Percentiles rank a stretch among this genome's conserved stretches.
These are phyloP conservation scores for Carassius gibelio DNA, from an alignment of 2,113 vertebrate species.

Conservation along the genomic window DNA sequence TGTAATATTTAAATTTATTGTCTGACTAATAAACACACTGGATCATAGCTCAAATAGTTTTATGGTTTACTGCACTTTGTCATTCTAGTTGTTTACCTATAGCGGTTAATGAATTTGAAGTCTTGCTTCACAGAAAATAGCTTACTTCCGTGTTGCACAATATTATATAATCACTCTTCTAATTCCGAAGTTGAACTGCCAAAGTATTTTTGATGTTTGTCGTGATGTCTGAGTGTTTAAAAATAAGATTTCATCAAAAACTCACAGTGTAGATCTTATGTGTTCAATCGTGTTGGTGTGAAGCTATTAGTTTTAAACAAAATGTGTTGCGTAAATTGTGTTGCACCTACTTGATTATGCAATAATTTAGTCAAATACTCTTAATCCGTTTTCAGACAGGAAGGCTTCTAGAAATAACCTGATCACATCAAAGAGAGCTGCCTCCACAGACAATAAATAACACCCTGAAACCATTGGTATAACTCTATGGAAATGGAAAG, in stretches of 20 bases:
- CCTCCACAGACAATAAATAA: constrained; percentile 25
- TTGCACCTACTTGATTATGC: constrained; percentile 14
- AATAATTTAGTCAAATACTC: constrained; percentile 46
- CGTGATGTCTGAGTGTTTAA: neutral
- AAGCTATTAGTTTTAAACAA: constrained; percentile 3
- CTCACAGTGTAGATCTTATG: too few relatives aligned
- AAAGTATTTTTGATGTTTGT: neutral
- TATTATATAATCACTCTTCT: neutral
- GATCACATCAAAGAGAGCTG: constrained; percentile 52
- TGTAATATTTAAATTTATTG: neutral
- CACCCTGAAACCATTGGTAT: constrained; percentile 13
- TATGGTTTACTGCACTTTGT: neutral
- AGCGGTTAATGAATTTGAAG: neutral
- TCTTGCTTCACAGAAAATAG: neutral
- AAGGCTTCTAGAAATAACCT: constrained; percentile 62
- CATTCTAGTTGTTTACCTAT: neutral
- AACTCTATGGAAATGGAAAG: constrained; percentile 13
- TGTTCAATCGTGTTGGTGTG: neutral
- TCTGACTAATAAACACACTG: neutral
- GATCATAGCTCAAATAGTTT: neutral
- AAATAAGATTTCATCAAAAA: neutral
- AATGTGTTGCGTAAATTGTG: neutral
- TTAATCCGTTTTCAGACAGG: constrained; percentile 69
- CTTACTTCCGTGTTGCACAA: neutral
- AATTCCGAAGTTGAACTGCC: neutral